Conservation (phyloP, 2,797 vertebrate genomes). For the Girardinus metallicus region DNA sequence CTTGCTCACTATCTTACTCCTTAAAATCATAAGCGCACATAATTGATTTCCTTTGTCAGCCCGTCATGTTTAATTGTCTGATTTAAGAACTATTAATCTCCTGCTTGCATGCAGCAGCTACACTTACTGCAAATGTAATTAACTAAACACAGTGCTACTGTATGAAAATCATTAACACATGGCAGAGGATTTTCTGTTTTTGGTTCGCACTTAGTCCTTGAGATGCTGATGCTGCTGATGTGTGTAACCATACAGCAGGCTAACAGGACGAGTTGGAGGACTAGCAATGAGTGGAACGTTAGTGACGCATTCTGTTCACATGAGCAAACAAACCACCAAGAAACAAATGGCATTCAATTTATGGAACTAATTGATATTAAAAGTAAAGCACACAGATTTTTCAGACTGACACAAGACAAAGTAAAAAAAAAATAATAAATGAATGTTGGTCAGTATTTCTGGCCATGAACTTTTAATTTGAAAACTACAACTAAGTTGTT, state of each 20-base stretch:
- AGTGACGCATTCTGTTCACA: neutral
- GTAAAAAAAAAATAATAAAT: neutral
- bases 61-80: conserved; percentile 31
- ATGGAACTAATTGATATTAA: neutral
- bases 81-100: conserved; percentile 23
- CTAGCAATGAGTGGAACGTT: neutral
- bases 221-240: neutral
- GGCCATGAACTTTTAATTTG: neutral
- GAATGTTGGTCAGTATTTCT: neutral
- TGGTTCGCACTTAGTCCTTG: neutral
- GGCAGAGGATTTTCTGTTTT: conserved; percentile 1
- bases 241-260: neutral
- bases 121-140: neutral
- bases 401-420: neutral
- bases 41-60: conserved; percentile 35
- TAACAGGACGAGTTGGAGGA: neutral
- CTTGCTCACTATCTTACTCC: conserved; percentile 20
- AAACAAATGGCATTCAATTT: neutral
- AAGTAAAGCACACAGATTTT: neutral
- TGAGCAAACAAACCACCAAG: neutral
- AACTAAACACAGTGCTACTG: neutral
- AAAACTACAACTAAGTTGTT: neutral
- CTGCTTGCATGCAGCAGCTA: neutral
- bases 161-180: neutral
- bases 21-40: conserved; percentile 17